Base-by-base conservation (phyloP, 2,888 invertebrate genomes). In the Coenonympha arcania region DNA sequence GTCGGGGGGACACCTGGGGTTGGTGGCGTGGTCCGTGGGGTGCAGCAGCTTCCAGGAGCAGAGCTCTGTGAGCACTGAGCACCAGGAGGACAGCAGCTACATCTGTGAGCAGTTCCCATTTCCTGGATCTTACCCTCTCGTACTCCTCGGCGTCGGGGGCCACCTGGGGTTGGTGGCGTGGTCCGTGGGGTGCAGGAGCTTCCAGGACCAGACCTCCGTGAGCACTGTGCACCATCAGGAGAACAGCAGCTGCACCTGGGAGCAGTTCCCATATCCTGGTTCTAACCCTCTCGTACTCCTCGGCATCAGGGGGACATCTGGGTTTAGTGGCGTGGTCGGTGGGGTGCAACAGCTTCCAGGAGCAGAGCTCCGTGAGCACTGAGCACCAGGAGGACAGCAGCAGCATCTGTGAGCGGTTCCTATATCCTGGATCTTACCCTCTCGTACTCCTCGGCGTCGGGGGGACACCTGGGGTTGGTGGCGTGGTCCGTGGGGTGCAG, bases 21-120 rank as follows among this genome's bases (percentile, higher is more conserved):
- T 99, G 79, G 94, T 94, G 74, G 96, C 95, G 73, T 96, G 96
- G 85, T 99, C 98, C 0, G 98, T 99, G 1, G 99, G 99, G 78
- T 99, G 98, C 61, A 99, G 87, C 49, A 99, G 87, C 83, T 99
- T 99, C 98, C 99, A 99, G 0, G 98, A 96, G 79, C 97, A 98
- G 49, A 98, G 85, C 81, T 98, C 98, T 0, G 98, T 97, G 0
- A 99, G 95, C 41, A 98, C 95, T 52, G 95, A 94, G 9, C 98
- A 98, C 99, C 99, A 99, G 56, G 96, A 94, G 0, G 98, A 97
- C 3, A 99, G 87, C 46, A 99, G 87, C 71, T 98, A 98, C 0
- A 99, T n/a, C n/a, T n/a, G n/a, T n/a, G n/a, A n/a, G n/a, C n/a
- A n/a, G n/a, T n/a, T n/a, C 2, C 9, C 11, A 28, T n/a, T 11